A percentile compares a stretch with the other conserved stretches of the same genome.
phyloP scores from a whole-genome alignment of 2,888 invertebrate species.

The Chrysolina americana region DNA sequence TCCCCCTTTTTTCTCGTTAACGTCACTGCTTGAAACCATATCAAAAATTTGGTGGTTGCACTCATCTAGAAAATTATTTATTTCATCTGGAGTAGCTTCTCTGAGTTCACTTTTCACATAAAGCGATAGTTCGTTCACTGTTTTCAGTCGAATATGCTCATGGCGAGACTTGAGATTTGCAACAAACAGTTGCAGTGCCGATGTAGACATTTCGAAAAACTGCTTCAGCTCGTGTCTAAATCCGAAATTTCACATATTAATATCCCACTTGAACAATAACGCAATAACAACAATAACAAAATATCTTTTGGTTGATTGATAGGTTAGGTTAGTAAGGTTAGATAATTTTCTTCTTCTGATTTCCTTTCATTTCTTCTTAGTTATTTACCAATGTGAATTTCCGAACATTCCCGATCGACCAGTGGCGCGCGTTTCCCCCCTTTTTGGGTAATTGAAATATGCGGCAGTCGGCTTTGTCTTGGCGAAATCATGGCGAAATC shows the following conservation, averaged over 20 bases:
- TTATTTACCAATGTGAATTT: too few species aligned
- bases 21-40: slow-evolving; percentile 94
- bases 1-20: slow-evolving; percentile 95
- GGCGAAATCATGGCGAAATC: too few species aligned
- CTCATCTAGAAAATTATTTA: slow-evolving; percentile 92
- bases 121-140: slow-evolving; percentile 90
- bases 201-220: slow-evolving; percentile 71
- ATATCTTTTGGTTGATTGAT: background rate
- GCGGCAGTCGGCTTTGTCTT: too few species aligned
- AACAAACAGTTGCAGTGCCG: slow-evolving; percentile 85
- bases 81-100: slow-evolving; percentile 91
- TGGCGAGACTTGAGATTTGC: slow-evolving; percentile 90
- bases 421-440: too few species aligned
- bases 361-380: background rate
- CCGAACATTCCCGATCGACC: too few species aligned
- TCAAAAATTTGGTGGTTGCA: slow-evolving; percentile 96
- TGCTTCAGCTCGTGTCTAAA: background rate
- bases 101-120: slow-evolving; percentile 93
- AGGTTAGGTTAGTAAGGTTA: background rate
- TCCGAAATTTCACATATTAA: background rate
- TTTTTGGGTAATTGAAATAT: too few species aligned
- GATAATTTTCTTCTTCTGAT: background rate
- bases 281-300: background rate
- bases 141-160: slow-evolving; percentile 87
- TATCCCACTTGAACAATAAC: background rate